Evolutionary conservation across 2,888 invertebrate species (phyloP).

Genomic region (Mimumesa dahlbomi): DNA sequence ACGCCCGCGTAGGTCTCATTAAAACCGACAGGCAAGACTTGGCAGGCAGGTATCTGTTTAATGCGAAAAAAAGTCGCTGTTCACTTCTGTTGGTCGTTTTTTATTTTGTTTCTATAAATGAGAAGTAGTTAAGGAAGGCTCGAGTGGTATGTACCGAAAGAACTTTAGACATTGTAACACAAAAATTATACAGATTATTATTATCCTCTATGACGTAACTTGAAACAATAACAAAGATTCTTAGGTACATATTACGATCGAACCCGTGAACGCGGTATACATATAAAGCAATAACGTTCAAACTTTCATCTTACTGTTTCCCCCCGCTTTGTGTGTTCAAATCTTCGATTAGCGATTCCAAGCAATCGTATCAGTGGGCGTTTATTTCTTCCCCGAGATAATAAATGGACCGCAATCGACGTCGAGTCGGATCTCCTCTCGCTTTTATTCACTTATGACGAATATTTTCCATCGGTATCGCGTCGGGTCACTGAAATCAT

Average conservation of each 20-base stretch:
- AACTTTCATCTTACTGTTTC: no score
- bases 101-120: constrained; percentile 6
- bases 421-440: background rate
- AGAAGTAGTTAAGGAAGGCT: constrained; percentile 7
- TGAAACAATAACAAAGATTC: background rate
- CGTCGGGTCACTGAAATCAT: constrained; percentile 21
- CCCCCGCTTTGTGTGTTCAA: no score
- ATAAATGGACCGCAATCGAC: background rate
- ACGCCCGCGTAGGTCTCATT: constrained; percentile 43
- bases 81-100: background rate
- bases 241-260: no score
- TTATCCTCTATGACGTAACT: no score
- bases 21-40: constrained; percentile 52
- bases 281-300: no score
- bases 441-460: background rate
- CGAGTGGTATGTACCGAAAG: constrained; percentile 4
- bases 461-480: background rate
- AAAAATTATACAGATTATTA: no score
- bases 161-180: background rate
- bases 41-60: constrained; percentile 39
- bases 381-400: background rate
- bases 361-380: background rate
- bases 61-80: constrained; percentile 22
- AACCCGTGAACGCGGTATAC: no score
- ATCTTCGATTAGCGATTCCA: background rate